Percentiles rank a stretch among this genome's conserved stretches.
These are phyloP conservation scores for Lasius fuliginosus DNA, from an alignment of 2,888 invertebrate genomes.

Conservation along the genomic window DNA sequence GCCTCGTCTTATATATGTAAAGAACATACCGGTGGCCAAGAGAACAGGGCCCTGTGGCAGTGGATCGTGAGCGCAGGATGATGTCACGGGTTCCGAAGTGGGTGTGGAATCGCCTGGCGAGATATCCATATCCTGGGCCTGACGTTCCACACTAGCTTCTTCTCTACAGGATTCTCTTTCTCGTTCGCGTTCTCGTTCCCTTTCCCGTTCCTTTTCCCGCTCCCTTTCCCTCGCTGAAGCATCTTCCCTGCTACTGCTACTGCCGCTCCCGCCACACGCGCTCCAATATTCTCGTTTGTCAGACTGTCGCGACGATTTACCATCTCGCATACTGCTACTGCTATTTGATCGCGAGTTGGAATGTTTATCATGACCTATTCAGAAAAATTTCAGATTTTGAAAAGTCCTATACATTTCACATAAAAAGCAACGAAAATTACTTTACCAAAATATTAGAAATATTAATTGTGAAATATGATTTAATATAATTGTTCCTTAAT, in stretches of 20 bases:
- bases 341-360: constrained; percentile 89
- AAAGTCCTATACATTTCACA: constrained; percentile 31
- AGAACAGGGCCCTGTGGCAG: constrained; percentile 89
- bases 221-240: constrained; percentile 82
- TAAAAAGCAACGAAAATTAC: background rate
- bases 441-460: constrained; percentile 10
- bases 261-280: constrained; percentile 82
- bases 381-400: constrained; percentile 41
- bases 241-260: constrained; percentile 82
- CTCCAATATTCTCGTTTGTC: constrained; percentile 86
- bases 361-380: constrained; percentile 91
- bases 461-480: background rate
- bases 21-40: constrained; percentile 87
- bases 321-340: constrained; percentile 86
- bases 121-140: constrained; percentile 96
- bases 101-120: constrained; percentile 96
- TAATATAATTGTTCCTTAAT: constrained; percentile 1
- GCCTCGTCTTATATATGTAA: background rate
- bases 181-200: constrained; percentile 84
- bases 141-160: constrained; percentile 84
- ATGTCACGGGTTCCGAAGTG: constrained; percentile 91
- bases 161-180: constrained; percentile 81
- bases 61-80: constrained; percentile 87
- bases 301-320: constrained; percentile 84
- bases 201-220: constrained; percentile 80